A percentile compares a stretch with the other conserved stretches of the same genome.
Evolutionary conservation across 1,140 invertebrate genomes (phyloP).

Genomic region (Hydropsyche tenuis): DNA sequence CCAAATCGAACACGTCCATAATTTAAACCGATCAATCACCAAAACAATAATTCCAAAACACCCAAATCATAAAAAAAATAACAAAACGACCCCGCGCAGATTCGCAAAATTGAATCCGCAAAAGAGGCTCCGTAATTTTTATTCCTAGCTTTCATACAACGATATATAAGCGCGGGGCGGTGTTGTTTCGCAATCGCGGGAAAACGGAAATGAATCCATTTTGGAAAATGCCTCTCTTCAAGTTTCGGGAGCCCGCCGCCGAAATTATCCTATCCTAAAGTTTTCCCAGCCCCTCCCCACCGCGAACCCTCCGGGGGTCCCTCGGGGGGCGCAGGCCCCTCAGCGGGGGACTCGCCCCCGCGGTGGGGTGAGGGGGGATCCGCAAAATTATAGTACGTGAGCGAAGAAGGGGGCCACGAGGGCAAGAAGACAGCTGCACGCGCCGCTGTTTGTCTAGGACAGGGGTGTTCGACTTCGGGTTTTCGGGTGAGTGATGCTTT

Average conservation of each 20-base stretch:
- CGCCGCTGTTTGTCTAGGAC: conserved; percentile 19
- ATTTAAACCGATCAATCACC: too few relatives aligned
- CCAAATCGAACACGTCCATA: too few relatives aligned
- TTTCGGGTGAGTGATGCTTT: too few relatives aligned
- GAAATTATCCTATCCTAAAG: conserved; percentile 45
- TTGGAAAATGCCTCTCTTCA: conserved; percentile 43
- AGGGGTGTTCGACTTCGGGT: conserved; percentile 5
- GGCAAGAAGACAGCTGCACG: conserved; percentile 25
- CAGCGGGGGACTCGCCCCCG: background rate
- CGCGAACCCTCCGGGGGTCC: background rate
- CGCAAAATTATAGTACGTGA: too few relatives aligned
- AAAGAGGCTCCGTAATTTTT: background rate
- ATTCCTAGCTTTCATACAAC: background rate
- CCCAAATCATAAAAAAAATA: too few relatives aligned
- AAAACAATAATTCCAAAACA: too few relatives aligned
- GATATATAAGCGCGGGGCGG: background rate
- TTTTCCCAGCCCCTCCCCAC: conserved; percentile 23
- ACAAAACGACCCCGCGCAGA: too few relatives aligned
- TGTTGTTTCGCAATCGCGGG: conserved; percentile 37
- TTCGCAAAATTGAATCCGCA: conserved; percentile 17
- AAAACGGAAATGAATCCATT: conserved; percentile 46
- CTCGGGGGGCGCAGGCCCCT: background rate
- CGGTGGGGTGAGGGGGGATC: conserved; percentile 9
- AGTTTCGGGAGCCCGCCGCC: background rate
- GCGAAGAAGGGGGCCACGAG: background rate